A percentile compares a stretch with the other conserved stretches of the same genome.
Conservation (phyloP, 2,113 vertebrate species). For the Bucco capensis region DNA sequence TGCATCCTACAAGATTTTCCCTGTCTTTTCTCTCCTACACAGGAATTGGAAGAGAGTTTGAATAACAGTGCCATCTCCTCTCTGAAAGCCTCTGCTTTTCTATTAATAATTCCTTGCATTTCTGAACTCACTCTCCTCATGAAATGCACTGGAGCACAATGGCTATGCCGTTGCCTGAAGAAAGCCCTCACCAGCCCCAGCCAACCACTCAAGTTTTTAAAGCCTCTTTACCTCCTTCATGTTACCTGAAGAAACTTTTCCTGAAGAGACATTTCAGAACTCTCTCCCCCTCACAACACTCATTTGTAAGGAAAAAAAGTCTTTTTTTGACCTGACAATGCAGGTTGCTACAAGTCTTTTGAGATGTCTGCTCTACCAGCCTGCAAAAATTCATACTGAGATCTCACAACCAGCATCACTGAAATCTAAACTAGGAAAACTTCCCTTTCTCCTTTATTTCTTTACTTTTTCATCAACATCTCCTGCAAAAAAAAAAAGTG, state of each 20-base stretch:
- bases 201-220: background rate
- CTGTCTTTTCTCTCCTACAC: background rate
- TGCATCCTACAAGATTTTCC: background rate
- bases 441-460: constrained; percentile 15
- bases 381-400: background rate
- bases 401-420: background rate
- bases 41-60: background rate
- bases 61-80: background rate
- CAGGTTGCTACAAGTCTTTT: background rate
- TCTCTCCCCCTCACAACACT: background rate
- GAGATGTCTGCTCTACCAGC: background rate
- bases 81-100: background rate
- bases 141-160: background rate
- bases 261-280: background rate
- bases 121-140: background rate
- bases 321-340: background rate
- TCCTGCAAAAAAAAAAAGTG: background rate
- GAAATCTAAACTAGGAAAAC: background rate
- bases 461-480: background rate
- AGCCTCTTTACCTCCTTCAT: background rate
- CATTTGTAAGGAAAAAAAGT: background rate
- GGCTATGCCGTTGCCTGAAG: background rate
- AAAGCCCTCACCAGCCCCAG: background rate
- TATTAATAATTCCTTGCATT: background rate
- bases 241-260: background rate